phyloP scores from a whole-genome alignment of 53 echinoderm and acorn worm genomes.

The Paracentrotus lividus region DNA sequence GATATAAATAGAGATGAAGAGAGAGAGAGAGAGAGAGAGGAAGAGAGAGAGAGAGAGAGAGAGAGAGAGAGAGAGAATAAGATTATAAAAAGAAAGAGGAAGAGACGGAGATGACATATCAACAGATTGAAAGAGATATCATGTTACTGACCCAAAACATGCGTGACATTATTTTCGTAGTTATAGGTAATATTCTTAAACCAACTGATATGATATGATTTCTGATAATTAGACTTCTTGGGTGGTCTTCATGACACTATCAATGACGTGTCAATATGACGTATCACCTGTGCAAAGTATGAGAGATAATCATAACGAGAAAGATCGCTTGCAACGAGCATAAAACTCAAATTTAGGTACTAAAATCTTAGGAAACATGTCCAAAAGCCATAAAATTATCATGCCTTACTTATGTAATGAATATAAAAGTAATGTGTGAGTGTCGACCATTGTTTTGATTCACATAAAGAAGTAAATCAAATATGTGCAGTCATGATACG shows the following conservation, averaged over 20 bases:
- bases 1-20: not conserved
- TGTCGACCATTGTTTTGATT: not conserved
- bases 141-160: not conserved
- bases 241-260: constrained; percentile 9
- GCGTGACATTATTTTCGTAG: not conserved
- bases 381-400: not conserved
- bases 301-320: constrained; percentile 33
- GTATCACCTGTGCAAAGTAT: constrained; percentile 17
- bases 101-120: not conserved
- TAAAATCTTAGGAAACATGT: not conserved
- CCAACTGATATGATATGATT: not conserved
- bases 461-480: not conserved
- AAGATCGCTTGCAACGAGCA: not conserved
- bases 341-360: not conserved
- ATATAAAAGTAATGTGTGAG: not conserved
- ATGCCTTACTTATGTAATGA: not conserved
- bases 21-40: not conserved
- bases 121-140: not conserved
- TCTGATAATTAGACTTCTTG: not conserved
- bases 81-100: not conserved
- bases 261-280: constrained; percentile 17
- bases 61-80: not conserved
- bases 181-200: not conserved
- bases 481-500: not conserved
- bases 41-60: not conserved